Conservation (phyloP, 2,797 vertebrate genomes). For the Anomalospiza imberbis region DNA sequence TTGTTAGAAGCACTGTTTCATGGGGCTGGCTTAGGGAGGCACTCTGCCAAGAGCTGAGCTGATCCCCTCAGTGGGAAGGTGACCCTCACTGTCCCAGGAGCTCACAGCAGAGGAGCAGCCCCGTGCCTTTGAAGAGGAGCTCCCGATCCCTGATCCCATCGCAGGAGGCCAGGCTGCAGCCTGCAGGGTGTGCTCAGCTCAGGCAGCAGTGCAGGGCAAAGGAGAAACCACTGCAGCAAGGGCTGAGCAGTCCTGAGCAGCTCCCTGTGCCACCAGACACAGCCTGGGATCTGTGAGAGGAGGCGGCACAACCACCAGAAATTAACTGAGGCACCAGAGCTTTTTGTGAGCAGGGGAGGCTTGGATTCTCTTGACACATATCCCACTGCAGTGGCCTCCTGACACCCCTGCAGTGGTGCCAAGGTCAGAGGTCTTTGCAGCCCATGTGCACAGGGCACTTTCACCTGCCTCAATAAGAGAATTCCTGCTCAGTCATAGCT, state of each 20-base stretch:
- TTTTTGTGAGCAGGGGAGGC: background rate
- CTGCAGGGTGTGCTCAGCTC: background rate
- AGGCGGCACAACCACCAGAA: background rate
- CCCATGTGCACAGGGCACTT: background rate
- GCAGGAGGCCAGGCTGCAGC: background rate
- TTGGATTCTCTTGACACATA: background rate
- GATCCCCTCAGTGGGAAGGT: too few species aligned
- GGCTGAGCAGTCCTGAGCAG: background rate
- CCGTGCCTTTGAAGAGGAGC: background rate
- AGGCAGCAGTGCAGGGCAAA: background rate
- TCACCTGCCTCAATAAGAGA: background rate
- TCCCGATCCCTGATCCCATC: background rate
- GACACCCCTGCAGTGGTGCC: background rate
- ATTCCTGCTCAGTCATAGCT: background rate
- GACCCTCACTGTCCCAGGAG: background rate
- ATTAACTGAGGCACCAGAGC: rapidly evolving
- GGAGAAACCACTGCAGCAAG: background rate
- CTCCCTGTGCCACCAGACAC: background rate
- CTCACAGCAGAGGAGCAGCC: background rate
- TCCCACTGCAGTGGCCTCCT: background rate
- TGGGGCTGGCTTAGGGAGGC: background rate
- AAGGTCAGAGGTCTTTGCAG: background rate
- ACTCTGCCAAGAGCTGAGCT: background rate
- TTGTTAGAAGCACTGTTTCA: background rate
- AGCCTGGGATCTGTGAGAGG: rapidly evolving